Conservation (phyloP, 2,797 vertebrate genomes). For the Pipistrellus nathusii region DNA sequence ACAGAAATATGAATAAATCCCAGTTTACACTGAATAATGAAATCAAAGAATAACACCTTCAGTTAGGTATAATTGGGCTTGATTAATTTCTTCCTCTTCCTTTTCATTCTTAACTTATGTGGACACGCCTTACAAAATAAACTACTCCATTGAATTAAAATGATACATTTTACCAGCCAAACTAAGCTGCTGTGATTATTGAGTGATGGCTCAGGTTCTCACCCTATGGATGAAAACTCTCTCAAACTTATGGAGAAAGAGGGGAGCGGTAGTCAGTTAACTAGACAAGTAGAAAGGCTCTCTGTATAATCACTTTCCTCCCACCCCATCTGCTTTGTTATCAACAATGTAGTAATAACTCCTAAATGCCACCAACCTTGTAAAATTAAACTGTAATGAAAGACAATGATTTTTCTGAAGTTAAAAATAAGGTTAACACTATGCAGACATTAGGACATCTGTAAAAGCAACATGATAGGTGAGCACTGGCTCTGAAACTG, state of each 20-base stretch:
- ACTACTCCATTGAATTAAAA: neutral
- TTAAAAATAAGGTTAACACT: conserved; percentile 5
- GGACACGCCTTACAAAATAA: neutral
- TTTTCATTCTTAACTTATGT: neutral
- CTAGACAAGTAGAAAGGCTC: neutral
- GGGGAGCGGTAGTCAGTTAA: neutral
- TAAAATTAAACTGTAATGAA: conserved; percentile 47
- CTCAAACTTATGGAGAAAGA: neutral
- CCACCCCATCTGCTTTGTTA: neutral
- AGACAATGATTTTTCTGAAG: neutral
- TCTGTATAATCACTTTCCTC: neutral
- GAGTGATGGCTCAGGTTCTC: neutral
- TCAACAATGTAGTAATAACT: neutral
- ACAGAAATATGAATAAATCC: neutral
- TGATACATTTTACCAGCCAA: neutral
- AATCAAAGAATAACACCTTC: neutral
- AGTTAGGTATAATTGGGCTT: neutral
- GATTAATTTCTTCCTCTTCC: neutral
- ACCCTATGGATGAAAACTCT: neutral
- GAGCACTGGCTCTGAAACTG: neutral
- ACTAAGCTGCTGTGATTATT: neutral
- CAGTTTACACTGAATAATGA: neutral
- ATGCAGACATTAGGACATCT: neutral
- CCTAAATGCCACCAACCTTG: neutral
- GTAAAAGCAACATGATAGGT: neutral